Percentiles rank a stretch among this genome's conserved stretches.
phyloP scores from a whole-genome alignment of 2,797 vertebrate genomes.

The Danio tinwini region DNA sequence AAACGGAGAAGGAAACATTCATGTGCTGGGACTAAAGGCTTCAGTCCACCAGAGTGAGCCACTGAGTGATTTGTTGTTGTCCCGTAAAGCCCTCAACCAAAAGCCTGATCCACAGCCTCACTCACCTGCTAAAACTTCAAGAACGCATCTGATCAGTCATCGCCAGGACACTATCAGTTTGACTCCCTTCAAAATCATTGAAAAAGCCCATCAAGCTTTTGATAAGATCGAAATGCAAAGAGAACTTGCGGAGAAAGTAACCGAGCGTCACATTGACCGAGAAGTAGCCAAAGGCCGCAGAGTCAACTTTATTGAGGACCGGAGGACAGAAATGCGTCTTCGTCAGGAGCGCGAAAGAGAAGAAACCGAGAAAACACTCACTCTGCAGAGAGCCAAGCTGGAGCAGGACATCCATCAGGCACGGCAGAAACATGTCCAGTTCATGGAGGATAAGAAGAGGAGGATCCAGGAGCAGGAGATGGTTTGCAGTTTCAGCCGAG shows the following conservation, averaged over 20 bases:
- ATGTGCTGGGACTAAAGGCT: constrained; percentile 62
- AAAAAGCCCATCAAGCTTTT: constrained; percentile 61
- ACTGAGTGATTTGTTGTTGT: constrained; percentile 47
- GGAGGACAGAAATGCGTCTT: constrained; percentile 29
- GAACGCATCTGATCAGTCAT: constrained; percentile 49
- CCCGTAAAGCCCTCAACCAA: constrained; percentile 54
- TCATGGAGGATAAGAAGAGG: constrained; percentile 64
- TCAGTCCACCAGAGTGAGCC: constrained; percentile 54
- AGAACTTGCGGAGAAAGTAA: constrained; percentile 48
- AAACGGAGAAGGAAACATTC: constrained; percentile 52
- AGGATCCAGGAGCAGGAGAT: constrained; percentile 58
- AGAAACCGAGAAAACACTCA: constrained; percentile 53
- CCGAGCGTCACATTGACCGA: constrained; percentile 15
- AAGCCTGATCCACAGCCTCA: constrained; percentile 5
- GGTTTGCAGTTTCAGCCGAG: constrained; percentile 62
- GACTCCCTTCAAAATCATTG: constrained; percentile 58
- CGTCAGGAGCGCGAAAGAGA: constrained; percentile 52
- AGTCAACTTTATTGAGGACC: constrained; percentile 45
- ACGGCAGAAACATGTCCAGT: constrained; percentile 59
- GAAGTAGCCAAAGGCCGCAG: constrained; percentile 31
- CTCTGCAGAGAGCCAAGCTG: constrained; percentile 43
- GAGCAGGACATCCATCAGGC: constrained; percentile 58
- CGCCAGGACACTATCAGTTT: constrained; percentile 58
- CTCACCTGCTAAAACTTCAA: neutral
- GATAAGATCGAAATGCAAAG: constrained; percentile 42